Evolutionary conservation across 2,888 invertebrate species (phyloP).

Genomic region (Ametastegia equiseti): DNA sequence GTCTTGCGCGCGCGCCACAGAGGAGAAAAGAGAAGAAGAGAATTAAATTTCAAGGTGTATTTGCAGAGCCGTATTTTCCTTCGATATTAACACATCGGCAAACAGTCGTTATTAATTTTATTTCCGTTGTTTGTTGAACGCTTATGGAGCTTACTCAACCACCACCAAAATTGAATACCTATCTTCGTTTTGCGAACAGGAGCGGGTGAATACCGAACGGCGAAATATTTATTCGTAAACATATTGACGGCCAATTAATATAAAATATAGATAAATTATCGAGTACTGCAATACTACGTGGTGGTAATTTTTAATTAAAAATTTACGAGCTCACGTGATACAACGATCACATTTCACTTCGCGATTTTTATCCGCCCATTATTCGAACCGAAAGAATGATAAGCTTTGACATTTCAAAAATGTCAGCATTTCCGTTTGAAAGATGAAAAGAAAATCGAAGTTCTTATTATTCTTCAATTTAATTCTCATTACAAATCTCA

Average conservation of each 20-base stretch:
- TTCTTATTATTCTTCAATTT: too few species aligned
- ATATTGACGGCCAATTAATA: slow-evolving; percentile 41
- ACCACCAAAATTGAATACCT: slow-evolving; percentile 47
- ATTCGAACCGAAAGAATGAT: not conserved
- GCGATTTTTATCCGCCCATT: not conserved
- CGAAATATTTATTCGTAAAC: slow-evolving; percentile 32
- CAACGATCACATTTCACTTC: not conserved
- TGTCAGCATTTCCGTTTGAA: not conserved
- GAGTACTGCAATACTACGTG: not conserved
- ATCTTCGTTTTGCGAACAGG: slow-evolving; percentile 14
- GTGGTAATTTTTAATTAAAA: not conserved
- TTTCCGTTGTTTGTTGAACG: slow-evolving; percentile 55
- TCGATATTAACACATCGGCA: slow-evolving; percentile 61
- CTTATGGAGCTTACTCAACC: slow-evolving; percentile 48
- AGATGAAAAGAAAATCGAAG: not conserved
- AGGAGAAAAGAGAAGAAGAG: slow-evolving; percentile 30
- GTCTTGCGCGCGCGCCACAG: slow-evolving; percentile 6
- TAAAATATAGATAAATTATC: slow-evolving; percentile 27
- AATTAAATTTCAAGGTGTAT: slow-evolving; percentile 59
- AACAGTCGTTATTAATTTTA: slow-evolving; percentile 62
- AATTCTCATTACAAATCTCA: not conserved
- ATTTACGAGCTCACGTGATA: not conserved
- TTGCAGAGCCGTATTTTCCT: slow-evolving; percentile 59
- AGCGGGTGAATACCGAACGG: slow-evolving; percentile 1
- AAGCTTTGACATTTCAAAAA: not conserved